phyloP scores from a whole-genome alignment of 1,140 invertebrate genomes.

The Caenorhabditis elegans region DNA sequence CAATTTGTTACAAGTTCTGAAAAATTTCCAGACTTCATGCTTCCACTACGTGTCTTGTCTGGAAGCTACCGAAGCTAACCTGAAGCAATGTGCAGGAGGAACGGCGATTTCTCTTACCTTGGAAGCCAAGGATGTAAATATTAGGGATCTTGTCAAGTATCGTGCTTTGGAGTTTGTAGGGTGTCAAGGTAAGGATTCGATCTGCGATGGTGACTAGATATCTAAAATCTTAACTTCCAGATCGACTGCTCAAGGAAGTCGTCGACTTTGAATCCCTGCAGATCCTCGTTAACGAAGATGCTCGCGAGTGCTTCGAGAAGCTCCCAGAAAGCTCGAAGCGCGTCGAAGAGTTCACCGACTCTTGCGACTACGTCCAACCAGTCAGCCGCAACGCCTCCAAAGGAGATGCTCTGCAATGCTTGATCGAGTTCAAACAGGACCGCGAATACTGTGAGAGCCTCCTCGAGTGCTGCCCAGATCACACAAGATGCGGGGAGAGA shows the following conservation, averaged over 20 bases:
- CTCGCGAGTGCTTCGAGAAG: conserved; percentile 25
- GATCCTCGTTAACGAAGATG: conserved; percentile 28
- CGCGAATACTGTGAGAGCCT: conserved; percentile 27
- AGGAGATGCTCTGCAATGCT: conserved; percentile 28
- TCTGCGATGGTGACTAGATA: background rate
- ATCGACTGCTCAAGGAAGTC: conserved; percentile 22
- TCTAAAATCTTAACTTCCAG: background rate
- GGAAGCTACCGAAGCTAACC: background rate
- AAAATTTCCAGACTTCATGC: conserved; percentile 29
- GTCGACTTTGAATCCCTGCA: conserved; percentile 15
- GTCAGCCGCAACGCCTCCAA: background rate
- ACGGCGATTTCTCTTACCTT: conserved; percentile 18
- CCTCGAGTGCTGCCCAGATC: conserved; percentile 23
- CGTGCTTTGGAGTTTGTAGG: conserved; percentile 13
- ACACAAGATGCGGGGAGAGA: conserved; percentile 37
- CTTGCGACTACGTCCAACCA: conserved; percentile 23
- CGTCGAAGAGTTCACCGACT: conserved; percentile 19
- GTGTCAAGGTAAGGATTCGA: background rate
- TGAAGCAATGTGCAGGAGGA: conserved; percentile 35
- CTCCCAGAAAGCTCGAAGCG: conserved; percentile 15
- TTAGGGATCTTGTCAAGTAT: conserved; percentile 20
- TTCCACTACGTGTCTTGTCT: conserved; percentile 28
- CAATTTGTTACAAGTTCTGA: too few relatives aligned
- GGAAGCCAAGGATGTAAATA: conserved; percentile 26
- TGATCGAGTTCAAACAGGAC: conserved; percentile 33